Percentiles rank a stretch among this genome's conserved stretches.
Evolutionary conservation across 2,113 vertebrate species (phyloP).

Genomic region (Solea solea): DNA sequence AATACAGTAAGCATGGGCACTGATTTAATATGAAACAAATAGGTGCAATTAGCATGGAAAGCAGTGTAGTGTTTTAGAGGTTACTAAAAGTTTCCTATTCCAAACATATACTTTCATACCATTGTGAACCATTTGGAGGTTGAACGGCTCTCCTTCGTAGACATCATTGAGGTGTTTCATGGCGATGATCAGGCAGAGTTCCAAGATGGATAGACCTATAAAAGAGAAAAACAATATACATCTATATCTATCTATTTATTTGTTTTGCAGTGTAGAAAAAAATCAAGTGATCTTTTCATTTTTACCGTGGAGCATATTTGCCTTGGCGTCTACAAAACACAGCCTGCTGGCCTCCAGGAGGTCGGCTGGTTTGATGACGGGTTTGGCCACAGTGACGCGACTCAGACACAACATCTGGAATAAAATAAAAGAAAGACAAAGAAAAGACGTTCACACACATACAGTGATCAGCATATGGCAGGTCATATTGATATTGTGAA

Average conservation of each 20-base stretch:
- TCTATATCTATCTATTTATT: not conserved
- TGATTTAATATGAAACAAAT: too few relatives aligned
- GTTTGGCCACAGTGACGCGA: constrained; percentile 77
- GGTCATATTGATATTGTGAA: not conserved
- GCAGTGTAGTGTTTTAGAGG: too few relatives aligned
- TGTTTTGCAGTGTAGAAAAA: not conserved
- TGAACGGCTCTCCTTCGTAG: constrained; percentile 95
- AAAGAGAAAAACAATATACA: not conserved
- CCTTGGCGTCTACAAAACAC: constrained; percentile 84
- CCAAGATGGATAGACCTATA: constrained; percentile 92
- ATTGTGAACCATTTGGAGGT: constrained; percentile 98
- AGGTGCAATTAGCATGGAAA: too few relatives aligned
- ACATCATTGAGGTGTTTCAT: constrained; percentile 97
- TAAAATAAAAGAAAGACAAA: not conserved
- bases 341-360: constrained; percentile 86
- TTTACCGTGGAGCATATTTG: constrained; percentile 92
- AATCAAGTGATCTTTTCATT: accelerated
- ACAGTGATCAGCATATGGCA: too few relatives aligned
- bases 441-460: too few relatives aligned
- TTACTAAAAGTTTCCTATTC: not conserved
- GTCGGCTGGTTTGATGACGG: constrained; percentile 80
- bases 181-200: constrained; percentile 95
- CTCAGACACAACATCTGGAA: constrained; percentile 86
- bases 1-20: too few relatives aligned
- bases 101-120: constrained; percentile 74